Conservation (phyloP, 2,888 invertebrate species). For the Synergus gifuensis region DNA sequence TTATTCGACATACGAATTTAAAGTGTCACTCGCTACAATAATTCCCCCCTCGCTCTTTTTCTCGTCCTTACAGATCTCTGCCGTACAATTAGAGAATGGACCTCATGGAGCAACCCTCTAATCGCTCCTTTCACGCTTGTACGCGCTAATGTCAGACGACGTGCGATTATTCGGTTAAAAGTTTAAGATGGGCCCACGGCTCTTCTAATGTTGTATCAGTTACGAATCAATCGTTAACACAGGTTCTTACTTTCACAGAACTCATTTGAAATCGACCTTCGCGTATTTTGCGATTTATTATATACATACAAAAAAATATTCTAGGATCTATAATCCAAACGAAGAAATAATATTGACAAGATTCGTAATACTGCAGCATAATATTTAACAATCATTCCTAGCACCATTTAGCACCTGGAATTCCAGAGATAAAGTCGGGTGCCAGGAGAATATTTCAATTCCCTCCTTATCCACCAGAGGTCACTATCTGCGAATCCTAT, state of each 20-base stretch:
- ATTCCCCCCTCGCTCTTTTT: neutral
- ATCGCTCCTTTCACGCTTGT: slow-evolving; percentile 30
- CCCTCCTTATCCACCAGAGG: slow-evolving; percentile 44
- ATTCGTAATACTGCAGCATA: neutral
- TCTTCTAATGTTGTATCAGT: slow-evolving; percentile 17
- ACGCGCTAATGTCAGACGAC: slow-evolving; percentile 20
- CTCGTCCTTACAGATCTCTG: neutral
- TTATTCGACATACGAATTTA: neutral
- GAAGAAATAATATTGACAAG: no score
- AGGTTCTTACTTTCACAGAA: slow-evolving; percentile 17
- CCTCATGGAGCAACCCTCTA: neutral
- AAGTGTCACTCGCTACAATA: neutral
- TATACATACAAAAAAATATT: neutral
- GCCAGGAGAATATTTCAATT: slow-evolving; percentile 64
- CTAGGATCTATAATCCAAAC: neutral
- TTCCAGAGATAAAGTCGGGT: slow-evolving; percentile 64
- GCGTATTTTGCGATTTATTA: neutral
- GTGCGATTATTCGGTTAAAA: slow-evolving; percentile 25
- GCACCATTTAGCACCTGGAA: slow-evolving; percentile 56
- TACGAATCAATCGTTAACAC: neutral
- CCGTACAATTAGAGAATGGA: neutral
- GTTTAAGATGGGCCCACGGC: neutral
- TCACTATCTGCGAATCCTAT: slow-evolving; percentile 32
- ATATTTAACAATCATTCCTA: neutral
- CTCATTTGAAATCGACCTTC: neutral